phyloP scores from a whole-genome alignment of 2,113 vertebrate genomes.

The Serilophus lunatus region DNA sequence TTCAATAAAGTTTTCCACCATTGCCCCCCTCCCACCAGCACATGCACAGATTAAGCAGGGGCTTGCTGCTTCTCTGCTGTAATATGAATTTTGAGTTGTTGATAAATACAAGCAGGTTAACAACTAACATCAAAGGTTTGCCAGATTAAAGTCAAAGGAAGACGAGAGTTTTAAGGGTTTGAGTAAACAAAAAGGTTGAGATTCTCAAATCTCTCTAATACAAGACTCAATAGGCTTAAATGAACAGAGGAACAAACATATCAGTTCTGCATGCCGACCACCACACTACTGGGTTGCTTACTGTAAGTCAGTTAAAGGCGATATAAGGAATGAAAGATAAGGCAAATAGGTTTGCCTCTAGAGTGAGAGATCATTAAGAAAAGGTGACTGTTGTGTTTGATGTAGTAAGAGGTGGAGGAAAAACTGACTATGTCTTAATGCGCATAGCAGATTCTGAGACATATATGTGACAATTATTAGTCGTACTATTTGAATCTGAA shows the following conservation, averaged over 20 bases:
- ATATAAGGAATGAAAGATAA: slow-evolving; percentile 28
- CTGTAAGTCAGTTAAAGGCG: background rate
- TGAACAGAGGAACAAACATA: slow-evolving; percentile 25
- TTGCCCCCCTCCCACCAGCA: background rate
- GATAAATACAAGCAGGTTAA: slow-evolving; percentile 65
- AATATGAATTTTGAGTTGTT: slow-evolving; percentile 31
- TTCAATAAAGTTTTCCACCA: background rate
- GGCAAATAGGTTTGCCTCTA: slow-evolving; percentile 13
- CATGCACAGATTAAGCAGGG: background rate
- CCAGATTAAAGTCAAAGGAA: slow-evolving; percentile 64
- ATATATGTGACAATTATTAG: slow-evolving; percentile 35
- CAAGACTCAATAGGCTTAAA: slow-evolving; percentile 53
- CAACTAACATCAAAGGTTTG: slow-evolving; percentile 54
- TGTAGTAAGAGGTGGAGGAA: background rate
- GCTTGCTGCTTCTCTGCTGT: slow-evolving; percentile 12
- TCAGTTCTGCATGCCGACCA: background rate
- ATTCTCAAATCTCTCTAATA: slow-evolving; percentile 57
- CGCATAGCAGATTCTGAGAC: background rate
- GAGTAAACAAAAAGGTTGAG: slow-evolving; percentile 57
- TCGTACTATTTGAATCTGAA: slow-evolving; percentile 22
- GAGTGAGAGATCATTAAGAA: slow-evolving; percentile 27
- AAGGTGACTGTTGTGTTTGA: slow-evolving; percentile 10
- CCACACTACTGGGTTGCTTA: background rate
- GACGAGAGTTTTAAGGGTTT: slow-evolving; percentile 58
- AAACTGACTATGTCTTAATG: background rate